Conservation (phyloP, 2,113 vertebrate genomes). For the Oryctolagus cuniculus region mOryCun1.1 NC_091432.1:81609001-81609500, state of each 20-base stretch:
- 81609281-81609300: conserved; percentile 7
- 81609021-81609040: not conserved
- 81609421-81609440: too few species aligned
- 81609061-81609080: conserved; percentile 18
- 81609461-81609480: too few species aligned
- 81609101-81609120: not conserved
- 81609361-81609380: not conserved
- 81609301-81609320: conserved; percentile 21
- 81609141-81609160: not conserved
- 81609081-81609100: not conserved
- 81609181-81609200: not conserved
- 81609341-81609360: not conserved
- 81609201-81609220: too few species aligned
- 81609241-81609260: too few species aligned
- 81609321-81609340: not conserved
- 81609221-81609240: too few species aligned
- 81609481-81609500: too few species aligned
- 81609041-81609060: not conserved
- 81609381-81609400: not conserved
- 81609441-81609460: too few species aligned
- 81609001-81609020: not conserved
- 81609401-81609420: too few species aligned
- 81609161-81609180: not conserved
- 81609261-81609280: not conserved
- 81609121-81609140: not conserved